phyloP scores from a whole-genome alignment of 2,113 vertebrate genomes.

The Thryonomys swinderianus region DNA sequence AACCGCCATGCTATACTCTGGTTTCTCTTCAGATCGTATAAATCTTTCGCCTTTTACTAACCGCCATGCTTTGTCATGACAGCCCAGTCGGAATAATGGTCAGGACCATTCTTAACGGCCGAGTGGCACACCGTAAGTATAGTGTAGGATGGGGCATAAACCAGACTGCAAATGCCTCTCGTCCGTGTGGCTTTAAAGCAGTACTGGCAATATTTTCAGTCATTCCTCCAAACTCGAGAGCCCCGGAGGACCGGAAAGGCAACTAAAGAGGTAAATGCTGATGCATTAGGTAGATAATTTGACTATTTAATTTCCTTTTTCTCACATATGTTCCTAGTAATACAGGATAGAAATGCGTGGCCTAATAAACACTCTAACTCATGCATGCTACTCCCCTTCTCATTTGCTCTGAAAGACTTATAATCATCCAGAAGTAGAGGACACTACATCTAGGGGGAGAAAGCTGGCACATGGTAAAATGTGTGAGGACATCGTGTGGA shows the following conservation, averaged over 20 bases:
- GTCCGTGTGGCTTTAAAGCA: not conserved
- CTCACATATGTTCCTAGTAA: not conserved
- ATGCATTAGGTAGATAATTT: not conserved
- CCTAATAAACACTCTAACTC: not conserved
- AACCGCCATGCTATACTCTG: too few relatives aligned
- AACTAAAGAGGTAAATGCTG: not conserved
- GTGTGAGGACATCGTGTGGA: not conserved
- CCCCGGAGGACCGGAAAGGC: not conserved
- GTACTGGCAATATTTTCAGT: not conserved
- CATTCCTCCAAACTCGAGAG: not conserved
- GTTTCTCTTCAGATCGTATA: too few relatives aligned
- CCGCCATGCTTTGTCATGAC: not conserved
- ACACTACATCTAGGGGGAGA: not conserved
- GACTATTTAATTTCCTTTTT: not conserved
- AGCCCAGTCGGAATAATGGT: not conserved
- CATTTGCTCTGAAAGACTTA: not conserved
- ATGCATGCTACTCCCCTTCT: not conserved
- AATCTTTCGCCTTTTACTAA: too few relatives aligned
- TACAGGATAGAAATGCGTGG: not conserved
- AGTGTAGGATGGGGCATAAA: not conserved
- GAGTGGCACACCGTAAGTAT: not conserved
- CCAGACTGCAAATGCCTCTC: not conserved
- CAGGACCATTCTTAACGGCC: rapidly evolving
- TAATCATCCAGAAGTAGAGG: not conserved
- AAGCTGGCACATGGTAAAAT: not conserved